Evolutionary conservation across 2,113 vertebrate genomes (phyloP).

Genomic region (Nesoenas mayeri): DNA sequence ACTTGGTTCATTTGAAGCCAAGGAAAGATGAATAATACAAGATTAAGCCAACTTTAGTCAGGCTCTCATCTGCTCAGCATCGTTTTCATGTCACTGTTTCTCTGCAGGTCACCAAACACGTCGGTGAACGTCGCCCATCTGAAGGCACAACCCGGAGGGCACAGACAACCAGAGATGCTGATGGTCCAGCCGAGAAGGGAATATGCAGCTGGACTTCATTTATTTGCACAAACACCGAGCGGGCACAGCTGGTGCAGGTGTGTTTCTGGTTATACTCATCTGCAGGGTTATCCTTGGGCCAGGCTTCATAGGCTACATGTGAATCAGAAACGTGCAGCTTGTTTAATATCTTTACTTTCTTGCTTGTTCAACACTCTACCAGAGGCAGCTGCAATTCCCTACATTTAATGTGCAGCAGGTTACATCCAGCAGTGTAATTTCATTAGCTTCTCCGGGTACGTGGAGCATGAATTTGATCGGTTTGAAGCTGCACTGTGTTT

Average conservation of each 20-base stretch:
- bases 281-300: neutral
- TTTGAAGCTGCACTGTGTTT: neutral
- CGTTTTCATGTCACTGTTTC: rapidly evolving
- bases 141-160: neutral
- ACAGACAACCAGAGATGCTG: neutral
- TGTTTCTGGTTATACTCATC: neutral
- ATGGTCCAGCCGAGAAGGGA: neutral
- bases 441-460: neutral
- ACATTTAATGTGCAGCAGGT: neutral
- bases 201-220: neutral
- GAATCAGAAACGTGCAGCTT: neutral
- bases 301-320: neutral
- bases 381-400: neutral
- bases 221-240: neutral
- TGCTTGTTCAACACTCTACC: neutral
- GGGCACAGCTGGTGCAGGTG: neutral
- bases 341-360: neutral
- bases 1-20: neutral
- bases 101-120: neutral
- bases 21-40: neutral
- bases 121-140: rapidly evolving
- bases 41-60: neutral
- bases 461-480: neutral
- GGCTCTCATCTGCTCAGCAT: neutral
- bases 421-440: neutral